Evolutionary conservation across 2,888 invertebrate genomes (phyloP).

Genomic region (Hydraecia micacea): DNA sequence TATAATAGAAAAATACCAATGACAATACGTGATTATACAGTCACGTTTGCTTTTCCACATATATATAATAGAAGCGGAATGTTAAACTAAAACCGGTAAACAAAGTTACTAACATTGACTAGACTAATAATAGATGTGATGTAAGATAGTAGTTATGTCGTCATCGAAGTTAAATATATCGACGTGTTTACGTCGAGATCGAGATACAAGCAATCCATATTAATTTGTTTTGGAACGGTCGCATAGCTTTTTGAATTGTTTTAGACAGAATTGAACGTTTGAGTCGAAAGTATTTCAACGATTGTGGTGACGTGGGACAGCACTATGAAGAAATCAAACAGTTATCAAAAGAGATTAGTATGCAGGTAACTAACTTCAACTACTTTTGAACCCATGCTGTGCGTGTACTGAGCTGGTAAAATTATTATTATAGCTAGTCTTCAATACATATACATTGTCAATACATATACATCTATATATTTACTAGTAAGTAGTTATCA

Average conservation of each 20-base stretch:
- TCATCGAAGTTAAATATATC: conserved; percentile 50
- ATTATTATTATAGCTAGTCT: neutral
- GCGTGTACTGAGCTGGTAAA: conserved; percentile 1
- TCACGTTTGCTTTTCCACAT: conserved; percentile 9
- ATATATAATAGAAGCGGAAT: neutral
- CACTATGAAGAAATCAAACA: neutral
- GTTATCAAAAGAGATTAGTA: conserved; percentile 15
- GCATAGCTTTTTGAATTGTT: neutral
- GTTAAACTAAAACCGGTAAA: conserved; percentile 8
- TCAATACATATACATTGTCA: too few relatives aligned
- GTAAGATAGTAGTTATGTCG: conserved; percentile 42
- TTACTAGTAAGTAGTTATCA: too few relatives aligned
- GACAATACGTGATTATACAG: conserved; percentile 18
- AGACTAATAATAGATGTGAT: conserved; percentile 46
- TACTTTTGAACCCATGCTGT: neutral
- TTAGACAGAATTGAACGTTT: neutral
- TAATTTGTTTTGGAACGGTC: neutral
- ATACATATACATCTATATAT: too few relatives aligned
- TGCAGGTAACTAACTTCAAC: neutral
- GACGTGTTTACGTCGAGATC: conserved; percentile 29
- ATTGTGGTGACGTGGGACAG: neutral
- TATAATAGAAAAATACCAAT: conserved; percentile 21
- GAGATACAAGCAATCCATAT: conserved; percentile 2
- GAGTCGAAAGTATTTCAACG: neutral
- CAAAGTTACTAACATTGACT: conserved; percentile 15